phyloP scores from a whole-genome alignment of 2,888 invertebrate genomes.

The Pseudoips prasinana region DNA sequence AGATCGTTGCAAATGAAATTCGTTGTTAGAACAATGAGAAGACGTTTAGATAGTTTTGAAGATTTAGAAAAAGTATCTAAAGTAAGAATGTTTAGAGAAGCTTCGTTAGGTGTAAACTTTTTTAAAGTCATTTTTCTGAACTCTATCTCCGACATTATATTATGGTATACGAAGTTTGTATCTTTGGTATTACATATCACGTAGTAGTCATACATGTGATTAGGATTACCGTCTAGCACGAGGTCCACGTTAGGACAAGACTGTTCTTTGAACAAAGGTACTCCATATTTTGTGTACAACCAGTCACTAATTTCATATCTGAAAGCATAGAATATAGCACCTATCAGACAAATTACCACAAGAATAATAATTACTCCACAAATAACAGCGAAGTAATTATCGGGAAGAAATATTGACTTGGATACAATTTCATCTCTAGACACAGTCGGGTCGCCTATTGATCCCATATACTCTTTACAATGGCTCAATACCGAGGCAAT shows the following conservation, averaged over 20 bases:
- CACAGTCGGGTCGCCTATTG: constrained; percentile 66
- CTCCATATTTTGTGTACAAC: constrained; percentile 90
- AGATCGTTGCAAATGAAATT: constrained; percentile 75
- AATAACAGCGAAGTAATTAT: constrained; percentile 88
- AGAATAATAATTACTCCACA: constrained; percentile 87
- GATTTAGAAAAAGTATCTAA: constrained; percentile 75
- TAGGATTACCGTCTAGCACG: constrained; percentile 85
- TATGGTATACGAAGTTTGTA: constrained; percentile 86
- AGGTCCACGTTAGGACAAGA: constrained; percentile 81
- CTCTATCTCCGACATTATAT: constrained; percentile 87
- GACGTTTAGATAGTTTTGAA: constrained; percentile 75
- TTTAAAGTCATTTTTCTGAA: constrained; percentile 86
- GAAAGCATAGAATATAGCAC: constrained; percentile 88
- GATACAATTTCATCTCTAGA: constrained; percentile 78
- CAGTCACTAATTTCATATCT: constrained; percentile 90
- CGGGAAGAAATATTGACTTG: constrained; percentile 84
- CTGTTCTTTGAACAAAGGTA: constrained; percentile 89
- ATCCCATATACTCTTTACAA: constrained; percentile 85
- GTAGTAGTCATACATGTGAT: constrained; percentile 92
- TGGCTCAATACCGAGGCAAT: constrained; percentile 78
- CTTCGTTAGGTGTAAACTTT: constrained; percentile 86
- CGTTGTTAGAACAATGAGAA: constrained; percentile 83
- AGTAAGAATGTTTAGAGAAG: constrained; percentile 83
- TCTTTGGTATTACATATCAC: constrained; percentile 93
- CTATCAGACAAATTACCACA: constrained; percentile 85